Evolutionary conservation across 2,888 invertebrate genomes (phyloP).

Genomic region (Brenthis daphne): DNA sequence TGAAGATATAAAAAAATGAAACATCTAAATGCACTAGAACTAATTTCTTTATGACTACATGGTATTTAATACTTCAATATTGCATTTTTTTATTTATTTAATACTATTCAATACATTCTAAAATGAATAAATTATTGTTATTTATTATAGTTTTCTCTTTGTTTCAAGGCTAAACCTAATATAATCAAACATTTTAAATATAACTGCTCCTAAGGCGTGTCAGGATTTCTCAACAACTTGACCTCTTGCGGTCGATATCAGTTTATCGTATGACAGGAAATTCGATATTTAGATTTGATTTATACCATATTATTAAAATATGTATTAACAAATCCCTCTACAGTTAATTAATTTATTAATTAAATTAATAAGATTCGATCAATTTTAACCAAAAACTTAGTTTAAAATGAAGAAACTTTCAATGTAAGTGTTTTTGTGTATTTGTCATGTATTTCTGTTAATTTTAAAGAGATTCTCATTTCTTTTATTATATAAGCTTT

Average conservation of each 20-base stretch:
- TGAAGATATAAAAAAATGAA: too few species aligned
- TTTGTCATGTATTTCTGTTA: too few species aligned
- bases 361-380: background rate
- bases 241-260: slow-evolving; percentile 38
- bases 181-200: slow-evolving; percentile 17
- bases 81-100: too few species aligned
- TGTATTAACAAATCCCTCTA: background rate
- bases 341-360: background rate
- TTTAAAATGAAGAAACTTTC: too few species aligned
- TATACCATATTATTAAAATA: slow-evolving; percentile 12
- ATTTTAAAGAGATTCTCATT: too few species aligned
- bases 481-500: too few species aligned
- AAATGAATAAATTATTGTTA: too few species aligned
- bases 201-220: slow-evolving; percentile 25
- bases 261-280: slow-evolving; percentile 34
- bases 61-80: too few species aligned
- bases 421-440: too few species aligned
- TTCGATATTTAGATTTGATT: slow-evolving; percentile 28
- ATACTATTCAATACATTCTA: too few species aligned
- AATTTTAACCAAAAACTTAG: background rate
- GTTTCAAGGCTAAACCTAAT: slow-evolving; percentile 4
- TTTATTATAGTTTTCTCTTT: background rate
- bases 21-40: too few species aligned
- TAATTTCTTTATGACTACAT: too few species aligned
- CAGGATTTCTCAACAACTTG: slow-evolving; percentile 34